phyloP scores from a whole-genome alignment of 2,113 vertebrate species.

The Nanger granti region DNA sequence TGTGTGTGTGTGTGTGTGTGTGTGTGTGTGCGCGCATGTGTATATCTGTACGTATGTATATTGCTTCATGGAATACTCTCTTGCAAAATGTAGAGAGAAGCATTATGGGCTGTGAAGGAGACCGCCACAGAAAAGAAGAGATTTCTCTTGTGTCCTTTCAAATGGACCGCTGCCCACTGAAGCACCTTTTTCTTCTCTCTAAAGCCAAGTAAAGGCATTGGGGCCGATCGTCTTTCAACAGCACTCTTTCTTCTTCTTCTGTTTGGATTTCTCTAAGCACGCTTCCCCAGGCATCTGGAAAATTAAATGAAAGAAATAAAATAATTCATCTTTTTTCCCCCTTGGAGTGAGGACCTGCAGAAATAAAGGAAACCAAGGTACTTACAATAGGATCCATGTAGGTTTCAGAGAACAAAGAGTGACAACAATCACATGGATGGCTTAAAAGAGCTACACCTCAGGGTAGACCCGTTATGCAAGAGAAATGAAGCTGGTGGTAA shows the following conservation, averaged over 20 bases:
- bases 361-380: conserved; percentile 16
- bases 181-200: neutral
- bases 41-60: no score
- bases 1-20: neutral
- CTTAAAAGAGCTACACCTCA: neutral
- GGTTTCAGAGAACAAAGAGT: conserved; percentile 21
- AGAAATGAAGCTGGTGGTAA: neutral
- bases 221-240: neutral
- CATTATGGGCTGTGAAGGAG: neutral
- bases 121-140: neutral
- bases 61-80: neutral
- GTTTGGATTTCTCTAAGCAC: neutral
- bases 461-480: neutral
- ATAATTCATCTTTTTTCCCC: neutral
- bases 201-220: neutral
- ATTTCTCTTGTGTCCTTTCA: neutral
- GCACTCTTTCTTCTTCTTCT: neutral
- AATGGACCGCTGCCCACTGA: neutral
- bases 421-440: neutral
- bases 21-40: neutral
- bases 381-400: neutral
- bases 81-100: neutral
- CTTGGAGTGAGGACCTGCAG: neutral
- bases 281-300: neutral
- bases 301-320: conserved; percentile 51